Base-by-base conservation (phyloP, 30 jellyfish, hydroid and myxozoan species). In the Rhopilema esculentum region DNA sequence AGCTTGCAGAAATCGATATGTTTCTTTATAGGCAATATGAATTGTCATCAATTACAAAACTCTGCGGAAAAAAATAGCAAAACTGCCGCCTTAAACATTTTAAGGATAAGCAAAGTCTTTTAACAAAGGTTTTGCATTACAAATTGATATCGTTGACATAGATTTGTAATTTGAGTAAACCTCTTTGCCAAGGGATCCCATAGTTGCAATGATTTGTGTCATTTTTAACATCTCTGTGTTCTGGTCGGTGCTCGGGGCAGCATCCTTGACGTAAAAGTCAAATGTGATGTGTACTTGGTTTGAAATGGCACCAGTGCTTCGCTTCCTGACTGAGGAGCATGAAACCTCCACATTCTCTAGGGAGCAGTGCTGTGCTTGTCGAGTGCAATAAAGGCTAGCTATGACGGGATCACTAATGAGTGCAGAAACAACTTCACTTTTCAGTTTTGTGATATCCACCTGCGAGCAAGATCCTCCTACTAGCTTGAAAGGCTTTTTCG, bases 391-490 rank as follows among this genome's bases (percentile, higher is more conserved):
- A 18, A 92, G 40, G 27, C 51, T 62, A 18, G 57, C 68, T 8
- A 92, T 80, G 81, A 92, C 72, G 15, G 87, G 69, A 48, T 92
- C 98, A 0, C 73, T 80, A 50, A 80, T 73, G 74, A 92, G 49
- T 1, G 98, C 97, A 15, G 79, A 69, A 21, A 87, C 70, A 75
- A 92, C 83, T 48, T 87, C 89, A 8, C 27, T 76, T 66, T 92
- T 86, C 69, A 92, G 52, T 29, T 51, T 73, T 16, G 90, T 86
- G 24, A 65, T 57, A 40, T 80, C 91, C 8, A 88, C 57, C 9
- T 86, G 88, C 22, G 90, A 52, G 52, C 98, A 92, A 31, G 89
- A 79, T 30, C 98, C 96, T 28, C 96, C 98, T 72, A 85, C 66
- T 28, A 92, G 75, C 73, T 84, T 94, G 73, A 92, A 86, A 1